Evolutionary conservation across 2,888 invertebrate species (phyloP), one percentile per base, ranked within the genome.

Genomic region (Diplolepis rosae): DNA sequence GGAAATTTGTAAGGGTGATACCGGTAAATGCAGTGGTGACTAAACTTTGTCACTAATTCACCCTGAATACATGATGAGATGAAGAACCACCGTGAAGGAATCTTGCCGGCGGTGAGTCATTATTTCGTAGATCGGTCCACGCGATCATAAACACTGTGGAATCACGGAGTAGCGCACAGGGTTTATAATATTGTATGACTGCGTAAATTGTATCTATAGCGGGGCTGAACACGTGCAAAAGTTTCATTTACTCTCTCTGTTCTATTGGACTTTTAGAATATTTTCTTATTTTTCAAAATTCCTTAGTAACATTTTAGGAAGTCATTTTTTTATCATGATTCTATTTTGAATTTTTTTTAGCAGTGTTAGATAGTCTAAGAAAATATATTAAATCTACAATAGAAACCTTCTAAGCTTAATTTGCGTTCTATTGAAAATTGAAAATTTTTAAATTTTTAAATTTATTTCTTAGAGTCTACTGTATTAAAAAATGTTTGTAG

Each of bases 91-190:
- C 75, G 68, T 73, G 79, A 79, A 75, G 75, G 28, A 51, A 51
- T 6, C n/a, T 51, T 75, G 66, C 72, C 77, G 71, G 72, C 79
- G 83, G 83, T 83, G 84, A 83, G 83, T 83, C 84, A 84, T 79
- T 82, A 79, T 79, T 76, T 75, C 66, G 75, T 74, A 79, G 79
- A 80, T 75, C 72, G 70, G 66, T 72, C 71, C 73, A 65, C 70
- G 72, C 69, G 70, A 45, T 6, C 45, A 45, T 45, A 45, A 45
- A 45, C 45, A 45, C 69, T 56, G 7, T 48, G 27, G 51, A 48
- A 61, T 51, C 48, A 11, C 13, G 35, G 51, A 51, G 24, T 45
- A 45, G 45, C 18, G 45, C 6, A 9, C 45, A 45, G 18, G 45
- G 18, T 45, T 45, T 45, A 18, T 18, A 45, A 18, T 45, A n/a